phyloP scores from a whole-genome alignment of 2,797 vertebrate genomes.

The Tamandua tetradactyla region DNA sequence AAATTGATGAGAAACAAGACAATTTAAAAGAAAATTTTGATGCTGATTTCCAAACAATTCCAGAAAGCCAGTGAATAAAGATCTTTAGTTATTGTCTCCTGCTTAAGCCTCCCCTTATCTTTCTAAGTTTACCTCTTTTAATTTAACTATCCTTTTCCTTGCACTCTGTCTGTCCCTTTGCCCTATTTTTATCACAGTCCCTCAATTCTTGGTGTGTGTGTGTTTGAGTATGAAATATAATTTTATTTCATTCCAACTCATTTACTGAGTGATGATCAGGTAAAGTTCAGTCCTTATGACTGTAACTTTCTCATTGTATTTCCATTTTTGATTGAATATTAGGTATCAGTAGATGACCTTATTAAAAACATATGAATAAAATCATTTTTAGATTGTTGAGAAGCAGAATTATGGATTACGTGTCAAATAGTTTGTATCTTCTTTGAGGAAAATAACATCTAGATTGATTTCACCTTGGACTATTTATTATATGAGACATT shows the following conservation, averaged over 20 bases:
- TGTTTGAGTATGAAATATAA: not conserved
- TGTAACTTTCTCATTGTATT: not conserved
- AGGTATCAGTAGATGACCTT: not conserved
- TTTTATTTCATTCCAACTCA: not conserved
- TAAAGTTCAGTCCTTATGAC: not conserved
- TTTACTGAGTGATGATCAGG: not conserved
- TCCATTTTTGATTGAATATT: not conserved
- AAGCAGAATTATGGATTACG: not conserved
- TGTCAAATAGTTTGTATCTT: not conserved
- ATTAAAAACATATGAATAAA: conserved; percentile 35
- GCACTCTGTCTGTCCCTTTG: not conserved
- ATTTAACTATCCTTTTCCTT: not conserved
- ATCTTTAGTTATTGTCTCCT: not conserved
- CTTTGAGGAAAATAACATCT: conserved; percentile 35
- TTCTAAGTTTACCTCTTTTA: not conserved
- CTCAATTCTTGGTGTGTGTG: not conserved
- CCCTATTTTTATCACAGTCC: not conserved
- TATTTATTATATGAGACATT: conserved; percentile 45
- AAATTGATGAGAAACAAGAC: not conserved
- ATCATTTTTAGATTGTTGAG: not conserved
- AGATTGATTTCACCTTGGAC: conserved; percentile 17
- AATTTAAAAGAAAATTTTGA: not conserved
- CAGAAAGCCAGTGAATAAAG: not conserved
- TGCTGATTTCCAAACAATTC: not conserved
- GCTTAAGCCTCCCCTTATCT: not conserved